A percentile compares a stretch with the other conserved stretches of the same genome.
phyloP scores from a whole-genome alignment of 2,113 vertebrate species.

The sheep (Ovis aries) region ARS-UI_Ramb_v3.0 NC_056057.1:112999501-113000000 shows the following conservation, averaged over 20 bases:
- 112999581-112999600: fast-evolving
- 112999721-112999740: not conserved
- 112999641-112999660: too few relatives aligned
- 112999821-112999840: not conserved
- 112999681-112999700: not conserved
- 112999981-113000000: not conserved
- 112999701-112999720: not conserved
- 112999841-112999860: not conserved
- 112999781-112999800: not conserved
- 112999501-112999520: not conserved
- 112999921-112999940: not conserved
- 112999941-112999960: not conserved
- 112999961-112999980: not conserved
- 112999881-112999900: not conserved
- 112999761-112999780: not conserved
- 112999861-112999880: not conserved
- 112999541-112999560: not conserved
- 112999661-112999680: not conserved
- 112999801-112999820: not conserved
- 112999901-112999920: not conserved
- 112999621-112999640: not conserved
- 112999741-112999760: not conserved
- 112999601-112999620: fast-evolving
- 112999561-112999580: not conserved
- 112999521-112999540: not conserved